Conservation (phyloP, 2,113 vertebrate species). For the Brachionichthys hirsutus region DNA sequence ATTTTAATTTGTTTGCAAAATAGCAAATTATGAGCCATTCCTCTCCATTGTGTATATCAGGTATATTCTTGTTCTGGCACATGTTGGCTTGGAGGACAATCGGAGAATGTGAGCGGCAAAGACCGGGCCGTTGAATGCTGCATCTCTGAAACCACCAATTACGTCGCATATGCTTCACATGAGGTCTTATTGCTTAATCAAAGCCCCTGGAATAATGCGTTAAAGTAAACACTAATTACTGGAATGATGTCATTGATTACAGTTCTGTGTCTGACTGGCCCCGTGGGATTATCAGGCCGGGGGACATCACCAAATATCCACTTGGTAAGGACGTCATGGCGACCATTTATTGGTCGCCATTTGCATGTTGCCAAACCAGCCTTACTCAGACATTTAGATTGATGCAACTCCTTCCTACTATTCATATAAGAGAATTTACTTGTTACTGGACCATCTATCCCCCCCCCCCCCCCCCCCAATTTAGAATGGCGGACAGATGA, state of each 20-base stretch:
- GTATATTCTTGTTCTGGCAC: conserved; percentile 49
- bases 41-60: conserved; percentile 24
- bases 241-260: conserved; percentile 52
- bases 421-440: too few relatives aligned
- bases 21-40: conserved; percentile 64
- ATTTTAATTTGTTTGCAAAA: conserved; percentile 76
- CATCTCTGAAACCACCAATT: conserved; percentile 55
- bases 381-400: conserved; percentile 4
- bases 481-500: too few relatives aligned
- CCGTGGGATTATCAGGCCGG: neutral
- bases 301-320: conserved; percentile 25
- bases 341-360: conserved; percentile 2
- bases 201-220: conserved; percentile 56
- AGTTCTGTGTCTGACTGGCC: conserved; percentile 14
- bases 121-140: conserved; percentile 42
- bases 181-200: conserved; percentile 51
- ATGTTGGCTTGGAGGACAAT: conserved; percentile 46
- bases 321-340: conserved; percentile 2
- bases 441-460: too few relatives aligned
- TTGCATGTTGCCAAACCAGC: conserved; percentile 5
- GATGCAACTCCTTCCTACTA: conserved; percentile 7
- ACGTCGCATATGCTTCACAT: conserved; percentile 43
- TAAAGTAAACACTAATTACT: conserved; percentile 62
- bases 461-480: too few relatives aligned
- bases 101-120: conserved; percentile 44